Base-by-base conservation (phyloP, 2,797 vertebrate genomes). In the Chelonia mydas region DNA sequence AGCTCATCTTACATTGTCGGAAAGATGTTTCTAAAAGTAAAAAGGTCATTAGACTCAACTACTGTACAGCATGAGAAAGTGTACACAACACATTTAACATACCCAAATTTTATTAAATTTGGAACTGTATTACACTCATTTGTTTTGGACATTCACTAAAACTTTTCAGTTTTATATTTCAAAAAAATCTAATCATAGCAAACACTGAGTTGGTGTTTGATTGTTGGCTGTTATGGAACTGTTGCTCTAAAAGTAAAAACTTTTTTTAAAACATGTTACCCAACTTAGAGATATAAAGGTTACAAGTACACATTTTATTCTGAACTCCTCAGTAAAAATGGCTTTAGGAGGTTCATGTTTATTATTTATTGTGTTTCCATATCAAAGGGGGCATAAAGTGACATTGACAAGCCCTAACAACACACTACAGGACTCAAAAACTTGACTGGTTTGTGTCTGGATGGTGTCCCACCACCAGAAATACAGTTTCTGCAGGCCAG, bases 31-130 rank as follows among this genome's bases (percentile, higher is more conserved):
- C 55, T 65, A n/a, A 65, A 65, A 65, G 31, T 65, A 65, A 65
- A n/a, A n/a, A 65, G 33, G 15, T 65, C 33, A 65, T 4, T 91
- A 21, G 93, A 53, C 45, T 55, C 12, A 41, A 41, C 65, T 31
- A 31, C 74, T 79, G 37, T 31, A 31, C 72, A 86, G 37, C 79
- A 95, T 95, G 51, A 95, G 93, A 94, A 96, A 92, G 80, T 81
- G 83, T 41, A 84, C 41, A 49, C 0, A 0, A 68, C 0, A 89
- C 19, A 84, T 49, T 13, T 88, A 33, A n/a, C 33, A n/a, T 89
- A 90, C 31, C 57, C 55, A 61, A 90, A 88, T 86, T 54, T 68
- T 83, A 92, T 72, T 47, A 84, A 57, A 93, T 81, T 86, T 84
- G 31, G 87, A 68, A 72, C 2, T 47, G 54, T 78, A n/a, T 31